phyloP scores from a whole-genome alignment of 2,113 vertebrate genomes.

The Climacteris rufus region DNA sequence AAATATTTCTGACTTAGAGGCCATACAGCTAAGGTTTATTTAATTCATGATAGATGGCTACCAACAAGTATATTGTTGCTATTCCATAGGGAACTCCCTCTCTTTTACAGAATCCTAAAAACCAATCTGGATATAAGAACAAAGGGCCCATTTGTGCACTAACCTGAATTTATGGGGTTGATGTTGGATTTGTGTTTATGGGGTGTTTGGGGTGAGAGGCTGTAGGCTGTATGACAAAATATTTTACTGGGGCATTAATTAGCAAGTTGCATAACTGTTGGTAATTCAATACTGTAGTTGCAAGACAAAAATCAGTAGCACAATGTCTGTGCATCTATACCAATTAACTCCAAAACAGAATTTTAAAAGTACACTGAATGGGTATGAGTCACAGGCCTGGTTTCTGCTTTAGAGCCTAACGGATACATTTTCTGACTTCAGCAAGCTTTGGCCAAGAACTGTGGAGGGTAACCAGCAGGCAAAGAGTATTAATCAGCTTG shows the following conservation, averaged over 20 bases:
- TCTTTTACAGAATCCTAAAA: neutral
- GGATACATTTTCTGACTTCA: neutral
- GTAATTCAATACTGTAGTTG: neutral
- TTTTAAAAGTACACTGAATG: neutral
- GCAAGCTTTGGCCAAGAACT: neutral
- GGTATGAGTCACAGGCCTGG: neutral
- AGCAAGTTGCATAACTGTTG: neutral
- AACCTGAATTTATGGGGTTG: neutral
- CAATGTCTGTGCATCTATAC: neutral
- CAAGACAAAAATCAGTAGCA: neutral
- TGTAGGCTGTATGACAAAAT: neutral
- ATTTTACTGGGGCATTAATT: neutral
- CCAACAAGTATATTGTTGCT: neutral
- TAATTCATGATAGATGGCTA: neutral
- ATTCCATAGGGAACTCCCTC: neutral
- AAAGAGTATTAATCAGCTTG: neutral
- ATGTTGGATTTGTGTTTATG: neutral
- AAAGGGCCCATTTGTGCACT: accelerated
- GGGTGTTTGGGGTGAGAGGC: neutral
- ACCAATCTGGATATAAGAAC: neutral
- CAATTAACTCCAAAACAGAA: neutral
- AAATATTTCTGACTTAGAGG: neutral
- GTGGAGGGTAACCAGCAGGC: neutral
- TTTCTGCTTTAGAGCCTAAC: neutral
- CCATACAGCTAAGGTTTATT: neutral